Conservation (phyloP, 92 coral and sea anemone genomes). For the Montipora capitata region DNA sequence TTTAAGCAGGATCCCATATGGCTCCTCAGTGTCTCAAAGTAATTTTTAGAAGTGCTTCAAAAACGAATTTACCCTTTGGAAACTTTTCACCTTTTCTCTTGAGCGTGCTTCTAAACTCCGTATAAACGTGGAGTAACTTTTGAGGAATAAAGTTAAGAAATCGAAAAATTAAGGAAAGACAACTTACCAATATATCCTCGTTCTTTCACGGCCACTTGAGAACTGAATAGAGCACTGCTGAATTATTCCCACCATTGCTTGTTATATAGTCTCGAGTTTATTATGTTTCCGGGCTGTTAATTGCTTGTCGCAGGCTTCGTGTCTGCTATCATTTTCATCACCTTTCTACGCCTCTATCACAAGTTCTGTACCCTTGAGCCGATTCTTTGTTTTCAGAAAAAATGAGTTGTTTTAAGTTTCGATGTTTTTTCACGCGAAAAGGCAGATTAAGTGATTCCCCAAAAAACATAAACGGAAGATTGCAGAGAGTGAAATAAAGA, state of each 20-base stretch:
- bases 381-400: slow-evolving; percentile 21
- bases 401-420: not conserved
- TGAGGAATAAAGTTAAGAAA: not conserved
- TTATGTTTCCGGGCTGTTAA: slow-evolving; percentile 38
- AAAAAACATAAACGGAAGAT: not conserved
- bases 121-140: too few relatives aligned
- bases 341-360: slow-evolving; percentile 37
- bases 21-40: too few relatives aligned
- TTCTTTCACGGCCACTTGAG: slow-evolving; percentile 11
- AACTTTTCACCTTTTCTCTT: too few relatives aligned
- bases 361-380: not conserved
- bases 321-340: slow-evolving; percentile 19
- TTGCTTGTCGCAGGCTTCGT: slow-evolving; percentile 25
- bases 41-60: not conserved
- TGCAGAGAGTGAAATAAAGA: not conserved
- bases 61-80: not conserved
- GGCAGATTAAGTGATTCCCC: slow-evolving; percentile 5
- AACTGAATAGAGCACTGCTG: not conserved
- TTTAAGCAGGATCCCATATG: too few relatives aligned
- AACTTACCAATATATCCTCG: slow-evolving; percentile 27
- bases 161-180: slow-evolving; percentile 1
- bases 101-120: too few relatives aligned
- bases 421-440: slow-evolving; percentile 12
- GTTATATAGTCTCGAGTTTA: slow-evolving; percentile 38
- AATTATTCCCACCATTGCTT: slow-evolving; percentile 10